Evolutionary conservation across 2,797 vertebrate species (phyloP), one percentile per base, ranked within the genome.

Genomic region (Bovichtus variegatus): DNA sequence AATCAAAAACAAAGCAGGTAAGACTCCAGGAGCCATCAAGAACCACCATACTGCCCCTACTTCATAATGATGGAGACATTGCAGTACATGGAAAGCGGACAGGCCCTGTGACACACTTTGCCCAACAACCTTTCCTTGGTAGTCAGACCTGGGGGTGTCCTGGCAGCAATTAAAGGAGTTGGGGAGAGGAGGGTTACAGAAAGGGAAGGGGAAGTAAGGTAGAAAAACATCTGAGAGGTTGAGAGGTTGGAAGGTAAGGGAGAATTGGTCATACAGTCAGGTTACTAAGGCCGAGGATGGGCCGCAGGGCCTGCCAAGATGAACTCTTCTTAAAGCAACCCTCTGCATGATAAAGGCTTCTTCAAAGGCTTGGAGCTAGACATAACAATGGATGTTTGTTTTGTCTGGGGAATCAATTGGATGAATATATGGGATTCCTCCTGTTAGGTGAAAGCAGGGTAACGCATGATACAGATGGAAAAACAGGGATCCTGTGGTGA

Each of bases 1-100:
- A 99, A 99, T 98, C 97, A 99, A 97, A 99, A 99, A 99, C 97
- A 99, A 97, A 99, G 96, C 96, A 97, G 96, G 97, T 99, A 97
- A 95, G 94, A 94, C 95, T 95, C 94, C 91, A 95, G 92, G 94
- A 95, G 95, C 90, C 92, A 95, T 94, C 87, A 94, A 94, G 84
- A 95, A 94, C 91, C 89, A 95, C 94, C 94, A 95, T 74, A 94
- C 88, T 95, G 93, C 93, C 92, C 91, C 93, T 96, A 95, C 95
- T 94, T 86, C 93, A 97, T 96, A 95, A 93, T 92, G 96, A 98
- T 96, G 97, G 95, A 94, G 89, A 96, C 95, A 96, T 96, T 95
- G 95, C 94, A 86, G 96, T 92, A 95, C 95, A 97, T 96, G 96
- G 96, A 93, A 94, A 93, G 96, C 95, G 89, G 94, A 97, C 94